Evolutionary conservation across 2,888 invertebrate genomes (phyloP).

Genomic region (Cerastis rubricosa): DNA sequence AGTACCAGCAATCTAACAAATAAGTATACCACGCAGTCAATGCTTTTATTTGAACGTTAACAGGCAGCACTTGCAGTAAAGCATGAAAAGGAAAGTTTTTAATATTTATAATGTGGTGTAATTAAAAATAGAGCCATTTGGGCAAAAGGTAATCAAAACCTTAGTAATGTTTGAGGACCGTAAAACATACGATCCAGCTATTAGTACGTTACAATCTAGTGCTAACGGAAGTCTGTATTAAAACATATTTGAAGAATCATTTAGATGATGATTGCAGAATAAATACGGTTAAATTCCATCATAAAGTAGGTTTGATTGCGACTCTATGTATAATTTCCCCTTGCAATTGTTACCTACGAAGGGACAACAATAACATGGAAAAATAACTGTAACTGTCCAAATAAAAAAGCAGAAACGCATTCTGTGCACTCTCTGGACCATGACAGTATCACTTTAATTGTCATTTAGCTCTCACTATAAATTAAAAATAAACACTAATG

Average conservation of each 20-base stretch:
- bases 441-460: conserved; percentile 39
- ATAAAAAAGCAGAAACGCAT: conserved; percentile 38
- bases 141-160: conserved; percentile 21
- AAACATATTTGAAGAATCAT: conserved; percentile 52
- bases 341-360: conserved; percentile 9
- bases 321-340: conserved; percentile 29
- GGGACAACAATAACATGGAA: conserved; percentile 1
- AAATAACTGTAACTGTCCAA: conserved; percentile 24
- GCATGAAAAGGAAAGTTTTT: conserved; percentile 5
- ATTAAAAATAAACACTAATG: conserved; percentile 13
- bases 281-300: conserved; percentile 36
- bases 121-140: background rate
- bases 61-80: background rate
- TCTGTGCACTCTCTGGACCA: conserved; percentile 41
- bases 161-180: conserved; percentile 13
- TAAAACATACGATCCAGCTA: conserved; percentile 21
- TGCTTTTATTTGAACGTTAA: conserved; percentile 18
- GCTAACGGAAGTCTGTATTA: conserved; percentile 37
- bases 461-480: conserved; percentile 28
- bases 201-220: conserved; percentile 33
- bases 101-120: background rate
- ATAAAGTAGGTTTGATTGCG: conserved; percentile 17
- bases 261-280: conserved; percentile 38
- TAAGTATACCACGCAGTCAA: background rate
- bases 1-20: conserved; percentile 8